Percentiles rank a stretch among this genome's conserved stretches.
These are phyloP conservation scores for Melanchra persicariae DNA, from an alignment of 2,888 invertebrate genomes.

Conservation along the genomic window DNA sequence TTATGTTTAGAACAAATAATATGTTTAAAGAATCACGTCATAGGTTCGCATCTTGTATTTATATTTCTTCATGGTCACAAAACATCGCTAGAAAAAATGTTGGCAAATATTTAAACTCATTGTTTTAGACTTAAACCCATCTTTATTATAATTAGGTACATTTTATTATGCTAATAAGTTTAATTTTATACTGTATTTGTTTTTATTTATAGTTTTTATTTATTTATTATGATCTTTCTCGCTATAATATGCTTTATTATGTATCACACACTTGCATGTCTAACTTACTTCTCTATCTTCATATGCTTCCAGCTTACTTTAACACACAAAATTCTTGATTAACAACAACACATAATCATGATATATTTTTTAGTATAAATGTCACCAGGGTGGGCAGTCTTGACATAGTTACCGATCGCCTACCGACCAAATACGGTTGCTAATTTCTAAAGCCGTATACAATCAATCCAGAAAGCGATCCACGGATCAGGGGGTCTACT, in stretches of 20 bases:
- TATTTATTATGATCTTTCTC: constrained; percentile 43
- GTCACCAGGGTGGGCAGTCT: no score
- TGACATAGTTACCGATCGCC: no score
- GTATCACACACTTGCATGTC: constrained; percentile 54
- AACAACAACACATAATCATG: constrained; percentile 36
- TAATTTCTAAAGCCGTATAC: no score
- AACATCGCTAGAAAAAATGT: constrained; percentile 37
- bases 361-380: constrained; percentile 32
- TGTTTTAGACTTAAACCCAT: constrained; percentile 22
- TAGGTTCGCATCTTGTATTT: constrained; percentile 11
- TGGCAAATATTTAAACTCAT: constrained; percentile 12
- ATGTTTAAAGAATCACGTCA: not conserved
- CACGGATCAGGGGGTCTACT: no score
- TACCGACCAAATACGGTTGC: no score
- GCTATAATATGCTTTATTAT: constrained; percentile 51
- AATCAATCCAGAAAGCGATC: no score
- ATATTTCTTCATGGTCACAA: constrained; percentile 1
- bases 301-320: constrained; percentile 51
- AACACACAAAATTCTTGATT: constrained; percentile 41
- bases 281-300: constrained; percentile 16
- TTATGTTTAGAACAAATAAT: not conserved
- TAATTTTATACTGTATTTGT: constrained; percentile 18
- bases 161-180: constrained; percentile 21
- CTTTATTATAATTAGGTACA: constrained; percentile 15
- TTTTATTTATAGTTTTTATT: constrained; percentile 54